Evolutionary conservation across 2,113 vertebrate species (phyloP).

Genomic region (Donacobius atricapilla): DNA sequence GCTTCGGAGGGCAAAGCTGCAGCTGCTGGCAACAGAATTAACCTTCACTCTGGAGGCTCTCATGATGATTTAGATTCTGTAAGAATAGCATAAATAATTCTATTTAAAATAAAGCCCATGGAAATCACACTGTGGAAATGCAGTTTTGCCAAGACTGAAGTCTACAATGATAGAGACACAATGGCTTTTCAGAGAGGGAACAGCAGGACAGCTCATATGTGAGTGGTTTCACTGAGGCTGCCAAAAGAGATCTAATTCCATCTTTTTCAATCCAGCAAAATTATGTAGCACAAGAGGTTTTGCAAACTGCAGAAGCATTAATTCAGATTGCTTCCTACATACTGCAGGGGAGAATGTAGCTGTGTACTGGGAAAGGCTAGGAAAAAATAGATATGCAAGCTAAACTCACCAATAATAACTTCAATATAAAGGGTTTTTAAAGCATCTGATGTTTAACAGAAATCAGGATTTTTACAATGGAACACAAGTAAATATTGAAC

Average conservation of each 20-base stretch:
- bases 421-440: background rate
- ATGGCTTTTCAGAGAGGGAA: constrained; percentile 31
- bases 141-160: constrained; percentile 37
- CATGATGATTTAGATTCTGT: constrained; percentile 37
- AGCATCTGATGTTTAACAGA: background rate
- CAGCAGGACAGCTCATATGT: constrained; percentile 37
- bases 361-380: background rate
- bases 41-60: constrained; percentile 30
- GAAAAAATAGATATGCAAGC: background rate
- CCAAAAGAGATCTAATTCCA: constrained; percentile 42
- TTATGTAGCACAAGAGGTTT: constrained; percentile 27
- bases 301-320: constrained; percentile 32
- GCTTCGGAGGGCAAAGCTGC: background rate
- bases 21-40: constrained; percentile 52
- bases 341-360: background rate
- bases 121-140: constrained; percentile 15
- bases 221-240: background rate
- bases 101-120: constrained; percentile 45
- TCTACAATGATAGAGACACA: constrained; percentile 22
- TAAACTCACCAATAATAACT: background rate
- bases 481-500: background rate
- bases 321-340: constrained; percentile 37
- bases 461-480: background rate
- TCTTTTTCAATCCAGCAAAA: constrained; percentile 41
- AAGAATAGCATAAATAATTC: constrained; percentile 57